phyloP scores from a whole-genome alignment of 2,888 invertebrate species.

The Leptinotarsa tumamoca region DNA sequence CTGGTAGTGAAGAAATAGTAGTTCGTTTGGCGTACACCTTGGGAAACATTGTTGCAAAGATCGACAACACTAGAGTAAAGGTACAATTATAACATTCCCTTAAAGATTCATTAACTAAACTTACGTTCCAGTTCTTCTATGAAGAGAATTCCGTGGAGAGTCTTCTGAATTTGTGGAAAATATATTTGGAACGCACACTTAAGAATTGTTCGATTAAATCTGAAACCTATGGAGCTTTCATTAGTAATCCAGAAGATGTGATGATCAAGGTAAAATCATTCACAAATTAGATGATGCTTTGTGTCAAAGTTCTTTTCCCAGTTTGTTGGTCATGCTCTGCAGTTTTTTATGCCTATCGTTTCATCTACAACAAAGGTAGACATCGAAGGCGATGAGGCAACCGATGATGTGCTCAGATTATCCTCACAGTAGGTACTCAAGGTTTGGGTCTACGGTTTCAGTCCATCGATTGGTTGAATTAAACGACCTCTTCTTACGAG shows the following conservation, averaged over 20 bases:
- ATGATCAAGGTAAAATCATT: slow-evolving; percentile 73
- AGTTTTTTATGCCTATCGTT: too few species aligned
- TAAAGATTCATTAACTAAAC: slow-evolving; percentile 30
- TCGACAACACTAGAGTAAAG: slow-evolving; percentile 76
- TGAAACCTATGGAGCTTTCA: slow-evolving; percentile 63
- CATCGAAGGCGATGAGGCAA: too few species aligned
- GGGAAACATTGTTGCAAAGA: slow-evolving; percentile 86
- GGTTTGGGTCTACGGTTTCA: too few species aligned
- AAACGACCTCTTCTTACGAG: too few species aligned
- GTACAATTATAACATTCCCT: slow-evolving; percentile 58
- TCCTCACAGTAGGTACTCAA: too few species aligned
- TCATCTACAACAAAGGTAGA: too few species aligned
- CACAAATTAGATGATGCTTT: background rate
- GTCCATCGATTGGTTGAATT: too few species aligned
- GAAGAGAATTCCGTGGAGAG: slow-evolving; percentile 71
- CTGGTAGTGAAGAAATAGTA: slow-evolving; percentile 77
- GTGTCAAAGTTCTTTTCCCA: background rate
- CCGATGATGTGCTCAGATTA: too few species aligned
- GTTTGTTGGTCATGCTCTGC: background rate
- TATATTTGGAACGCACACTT: slow-evolving; percentile 68
- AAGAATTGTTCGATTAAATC: slow-evolving; percentile 63
- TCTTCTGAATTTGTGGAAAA: slow-evolving; percentile 68
- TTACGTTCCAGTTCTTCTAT: slow-evolving; percentile 68
- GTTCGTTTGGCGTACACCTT: slow-evolving; percentile 85
- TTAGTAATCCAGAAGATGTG: slow-evolving; percentile 73